These are phyloP conservation scores for Unio delphinus DNA, from an alignment of 2,888 invertebrate species.

Conservation along the genomic window DNA sequence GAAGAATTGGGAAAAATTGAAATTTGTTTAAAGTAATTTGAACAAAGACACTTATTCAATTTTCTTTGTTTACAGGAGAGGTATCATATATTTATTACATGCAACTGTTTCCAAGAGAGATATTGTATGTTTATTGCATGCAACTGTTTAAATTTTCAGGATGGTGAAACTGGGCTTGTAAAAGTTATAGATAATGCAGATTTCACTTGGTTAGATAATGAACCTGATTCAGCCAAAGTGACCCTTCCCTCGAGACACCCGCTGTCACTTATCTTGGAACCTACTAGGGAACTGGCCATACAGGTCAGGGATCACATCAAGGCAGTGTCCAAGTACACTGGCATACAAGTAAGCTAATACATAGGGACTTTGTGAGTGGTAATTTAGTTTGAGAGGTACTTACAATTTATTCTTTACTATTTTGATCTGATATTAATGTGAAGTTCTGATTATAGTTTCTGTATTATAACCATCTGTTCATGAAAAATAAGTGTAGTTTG, in stretches of 20 bases:
- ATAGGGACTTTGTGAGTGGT: constrained; percentile 71
- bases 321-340: constrained; percentile 84
- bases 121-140: no score
- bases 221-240: neutral
- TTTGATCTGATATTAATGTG: no score
- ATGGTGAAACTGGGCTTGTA: constrained; percentile 52
- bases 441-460: no score
- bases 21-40: no score
- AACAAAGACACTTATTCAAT: no score
- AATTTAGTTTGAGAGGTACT: neutral
- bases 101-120: no score
- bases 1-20: no score
- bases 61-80: no score
- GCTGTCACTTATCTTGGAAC: constrained; percentile 88
- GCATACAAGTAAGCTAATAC: constrained; percentile 74
- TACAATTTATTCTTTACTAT: no score
- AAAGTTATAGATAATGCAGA: constrained; percentile 53
- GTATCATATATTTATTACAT: no score
- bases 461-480: no score
- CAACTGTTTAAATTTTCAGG: constrained; percentile 16
- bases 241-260: constrained; percentile 24
- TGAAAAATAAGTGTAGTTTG: no score
- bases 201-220: constrained; percentile 41
- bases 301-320: constrained; percentile 91
- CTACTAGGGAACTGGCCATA: constrained; percentile 95